Evolutionary conservation across 2,888 invertebrate genomes (phyloP).

Genomic region (Scaptomyza tumidula): DNA sequence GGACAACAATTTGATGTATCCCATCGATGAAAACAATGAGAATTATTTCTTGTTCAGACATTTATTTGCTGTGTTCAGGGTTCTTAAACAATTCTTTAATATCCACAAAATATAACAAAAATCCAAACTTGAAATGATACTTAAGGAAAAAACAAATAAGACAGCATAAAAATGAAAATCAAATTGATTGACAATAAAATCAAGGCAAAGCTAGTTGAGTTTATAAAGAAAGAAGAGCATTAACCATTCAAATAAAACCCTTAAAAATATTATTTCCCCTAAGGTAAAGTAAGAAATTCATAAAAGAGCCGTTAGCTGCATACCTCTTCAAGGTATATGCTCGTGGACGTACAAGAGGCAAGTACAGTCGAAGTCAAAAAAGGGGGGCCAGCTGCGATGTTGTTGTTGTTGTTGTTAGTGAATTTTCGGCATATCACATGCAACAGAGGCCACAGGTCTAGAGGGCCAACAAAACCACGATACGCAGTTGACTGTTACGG

Average conservation of each 20-base stretch:
- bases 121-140: too few relatives aligned
- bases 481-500: constrained; percentile 1
- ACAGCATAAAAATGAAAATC: too few relatives aligned
- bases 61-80: too few relatives aligned
- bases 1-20: too few relatives aligned
- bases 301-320: not conserved
- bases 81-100: too few relatives aligned
- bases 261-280: not conserved
- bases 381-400: constrained; percentile 2
- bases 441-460: constrained; percentile 24
- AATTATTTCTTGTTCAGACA: too few relatives aligned
- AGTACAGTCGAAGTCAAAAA: constrained; percentile 37
- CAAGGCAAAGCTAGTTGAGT: not conserved
- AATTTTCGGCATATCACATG: constrained; percentile 51
- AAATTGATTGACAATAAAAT: not conserved
- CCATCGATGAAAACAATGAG: too few relatives aligned
- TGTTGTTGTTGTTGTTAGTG: constrained; percentile 31
- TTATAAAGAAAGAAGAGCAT: not conserved
- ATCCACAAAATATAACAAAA: too few relatives aligned
- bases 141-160: too few relatives aligned
- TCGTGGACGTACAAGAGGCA: not conserved
- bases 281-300: not conserved
- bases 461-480: constrained; percentile 19
- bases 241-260: not conserved
- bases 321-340: not conserved